These are phyloP conservation scores for Pelodiscus sinensis DNA, from an alignment of 2,113 vertebrate genomes.

Conservation along the genomic window DNA sequence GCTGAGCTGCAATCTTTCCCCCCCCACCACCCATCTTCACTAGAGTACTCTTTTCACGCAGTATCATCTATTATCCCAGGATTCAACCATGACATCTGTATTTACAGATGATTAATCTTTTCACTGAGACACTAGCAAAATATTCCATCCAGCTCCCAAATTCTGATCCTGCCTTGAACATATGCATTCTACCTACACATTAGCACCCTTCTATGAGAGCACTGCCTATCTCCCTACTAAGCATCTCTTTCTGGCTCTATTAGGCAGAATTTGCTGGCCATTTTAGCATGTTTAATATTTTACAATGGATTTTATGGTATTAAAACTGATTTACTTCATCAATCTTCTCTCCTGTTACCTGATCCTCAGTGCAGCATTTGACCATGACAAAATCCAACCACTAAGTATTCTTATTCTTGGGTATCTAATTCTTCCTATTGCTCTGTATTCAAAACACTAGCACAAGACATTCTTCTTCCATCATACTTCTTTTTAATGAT, in stretches of 20 bases:
- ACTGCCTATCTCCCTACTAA: neutral
- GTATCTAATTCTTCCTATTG: neutral
- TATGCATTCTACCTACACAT: neutral
- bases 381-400: neutral
- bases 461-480: neutral
- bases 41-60: neutral
- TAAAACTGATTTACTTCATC: neutral
- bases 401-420: neutral
- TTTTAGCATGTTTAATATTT: neutral
- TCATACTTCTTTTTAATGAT: fast-evolving
- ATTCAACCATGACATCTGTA: neutral
- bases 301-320: neutral
- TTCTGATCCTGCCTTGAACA: neutral
- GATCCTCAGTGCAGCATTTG: neutral
- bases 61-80: neutral
- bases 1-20: neutral
- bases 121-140: neutral
- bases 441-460: neutral
- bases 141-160: neutral
- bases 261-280: too few species aligned
- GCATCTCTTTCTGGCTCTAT: neutral
- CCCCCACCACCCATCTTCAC: neutral
- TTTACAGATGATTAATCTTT: neutral
- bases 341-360: neutral
- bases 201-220: neutral